phyloP scores from a whole-genome alignment of 2,113 vertebrate species.

The Phoxinus phoxinus region DNA sequence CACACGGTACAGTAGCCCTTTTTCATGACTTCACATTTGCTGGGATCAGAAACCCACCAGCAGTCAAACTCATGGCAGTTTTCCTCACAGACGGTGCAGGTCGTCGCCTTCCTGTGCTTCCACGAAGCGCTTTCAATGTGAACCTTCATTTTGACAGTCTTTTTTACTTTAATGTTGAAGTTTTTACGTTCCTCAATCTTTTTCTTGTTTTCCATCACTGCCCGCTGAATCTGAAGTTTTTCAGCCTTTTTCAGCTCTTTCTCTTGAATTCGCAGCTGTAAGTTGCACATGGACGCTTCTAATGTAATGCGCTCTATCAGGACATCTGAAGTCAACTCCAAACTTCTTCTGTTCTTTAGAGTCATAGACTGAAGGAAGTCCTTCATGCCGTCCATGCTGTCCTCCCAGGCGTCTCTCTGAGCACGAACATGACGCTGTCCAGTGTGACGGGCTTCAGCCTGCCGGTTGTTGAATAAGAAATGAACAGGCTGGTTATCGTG shows the following conservation, averaged over 20 bases:
- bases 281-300: slow-evolving; percentile 4
- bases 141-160: neutral
- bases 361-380: slow-evolving; percentile 18
- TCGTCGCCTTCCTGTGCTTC: slow-evolving; percentile 6
- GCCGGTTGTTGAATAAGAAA: slow-evolving; percentile 38
- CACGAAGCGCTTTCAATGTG: slow-evolving; percentile 6
- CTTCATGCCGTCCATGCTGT: neutral
- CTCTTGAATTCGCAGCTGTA: slow-evolving; percentile 26
- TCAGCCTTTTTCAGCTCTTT: neutral
- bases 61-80: slow-evolving; percentile 42
- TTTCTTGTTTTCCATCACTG: slow-evolving; percentile 22
- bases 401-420: neutral
- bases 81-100: slow-evolving; percentile 35
- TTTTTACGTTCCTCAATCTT: slow-evolving; percentile 29
- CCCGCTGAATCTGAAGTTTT: slow-evolving; percentile 30
- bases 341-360: slow-evolving; percentile 6
- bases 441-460: neutral
- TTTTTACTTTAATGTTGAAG: slow-evolving; percentile 24
- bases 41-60: neutral
- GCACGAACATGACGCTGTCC: neutral
- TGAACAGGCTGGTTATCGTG: neutral
- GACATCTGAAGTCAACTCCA: slow-evolving; percentile 33
- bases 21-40: slow-evolving; percentile 17
- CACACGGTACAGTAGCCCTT: slow-evolving; percentile 34
- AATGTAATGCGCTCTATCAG: slow-evolving; percentile 7